A percentile compares a stretch with the other conserved stretches of the same genome.
Evolutionary conservation across 2,797 vertebrate genomes (phyloP).

Genomic region (Phyllotis vaccarum): DNA sequence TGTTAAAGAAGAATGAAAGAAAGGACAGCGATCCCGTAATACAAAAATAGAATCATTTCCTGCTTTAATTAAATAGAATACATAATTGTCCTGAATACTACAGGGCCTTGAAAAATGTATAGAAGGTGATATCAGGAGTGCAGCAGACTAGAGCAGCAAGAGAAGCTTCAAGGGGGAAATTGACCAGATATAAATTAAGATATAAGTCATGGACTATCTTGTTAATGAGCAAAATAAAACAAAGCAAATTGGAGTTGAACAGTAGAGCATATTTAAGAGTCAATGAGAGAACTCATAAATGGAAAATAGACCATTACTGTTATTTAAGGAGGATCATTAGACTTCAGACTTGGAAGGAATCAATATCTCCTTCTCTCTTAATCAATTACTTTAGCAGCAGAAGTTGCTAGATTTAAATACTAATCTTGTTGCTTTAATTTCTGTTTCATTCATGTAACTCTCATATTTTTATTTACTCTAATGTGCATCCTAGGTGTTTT

Average conservation of each 20-base stretch:
- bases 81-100: not conserved
- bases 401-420: not conserved
- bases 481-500: not conserved
- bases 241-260: not conserved
- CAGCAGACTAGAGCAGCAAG: not conserved
- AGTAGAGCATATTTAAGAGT: not conserved
- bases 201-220: not conserved
- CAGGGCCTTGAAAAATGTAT: not conserved
- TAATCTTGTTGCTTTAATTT: not conserved
- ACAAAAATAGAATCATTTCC: not conserved
- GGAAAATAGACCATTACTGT: not conserved
- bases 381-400: not conserved
- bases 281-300: not conserved
- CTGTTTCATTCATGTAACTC: rapidly evolving
- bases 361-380: not conserved
- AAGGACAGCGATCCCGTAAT: not conserved
- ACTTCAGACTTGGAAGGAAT: not conserved
- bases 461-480: not conserved
- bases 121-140: not conserved
- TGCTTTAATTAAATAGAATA: not conserved
- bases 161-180: not conserved
- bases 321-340: not conserved
- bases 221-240: not conserved
- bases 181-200: not conserved
- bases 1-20: not conserved